Conservation (phyloP, 2,797 vertebrate genomes). For the Spondyliosoma cantharus region DNA sequence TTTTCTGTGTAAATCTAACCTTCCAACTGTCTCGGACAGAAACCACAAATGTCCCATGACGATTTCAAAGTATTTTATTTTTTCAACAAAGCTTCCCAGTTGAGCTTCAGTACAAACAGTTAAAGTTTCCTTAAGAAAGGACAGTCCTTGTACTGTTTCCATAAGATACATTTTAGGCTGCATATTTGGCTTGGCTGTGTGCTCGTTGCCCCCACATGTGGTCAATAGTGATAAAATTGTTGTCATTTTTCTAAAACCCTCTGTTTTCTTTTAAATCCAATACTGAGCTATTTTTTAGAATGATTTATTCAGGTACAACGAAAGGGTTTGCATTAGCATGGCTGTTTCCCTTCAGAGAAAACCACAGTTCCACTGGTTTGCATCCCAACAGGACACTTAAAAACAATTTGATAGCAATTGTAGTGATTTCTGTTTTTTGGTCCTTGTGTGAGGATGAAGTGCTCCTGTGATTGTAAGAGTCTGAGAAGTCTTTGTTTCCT, state of each 20-base stretch:
- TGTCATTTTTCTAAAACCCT: not conserved
- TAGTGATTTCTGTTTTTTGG: constrained; percentile 1
- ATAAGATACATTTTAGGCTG: not conserved
- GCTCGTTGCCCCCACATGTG: not conserved
- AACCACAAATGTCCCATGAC: constrained; percentile 40
- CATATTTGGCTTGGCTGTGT: constrained; percentile 18
- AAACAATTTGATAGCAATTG: not conserved
- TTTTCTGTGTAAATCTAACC: constrained; percentile 41
- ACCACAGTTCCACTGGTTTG: not conserved
- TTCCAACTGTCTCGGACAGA: constrained; percentile 12
- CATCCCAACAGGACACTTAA: not conserved
- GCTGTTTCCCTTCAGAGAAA: not conserved
- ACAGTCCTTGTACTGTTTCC: not conserved
- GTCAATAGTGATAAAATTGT: constrained; percentile 16
- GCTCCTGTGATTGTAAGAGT: constrained; percentile 18
- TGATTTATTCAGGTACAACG: not conserved
- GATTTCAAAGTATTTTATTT: constrained; percentile 23
- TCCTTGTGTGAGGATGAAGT: not conserved
- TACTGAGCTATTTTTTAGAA: not conserved
- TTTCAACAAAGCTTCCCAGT: constrained; percentile 20
- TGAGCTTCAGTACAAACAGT: constrained; percentile 11
- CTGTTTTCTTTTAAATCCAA: not conserved
- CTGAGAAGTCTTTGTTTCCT: constrained; percentile 53
- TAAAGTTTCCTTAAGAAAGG: not conserved
- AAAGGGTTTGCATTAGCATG: not conserved